These are phyloP conservation scores for Ophion costatus DNA, from an alignment of 2,888 invertebrate genomes.

Conservation along the genomic window DNA sequence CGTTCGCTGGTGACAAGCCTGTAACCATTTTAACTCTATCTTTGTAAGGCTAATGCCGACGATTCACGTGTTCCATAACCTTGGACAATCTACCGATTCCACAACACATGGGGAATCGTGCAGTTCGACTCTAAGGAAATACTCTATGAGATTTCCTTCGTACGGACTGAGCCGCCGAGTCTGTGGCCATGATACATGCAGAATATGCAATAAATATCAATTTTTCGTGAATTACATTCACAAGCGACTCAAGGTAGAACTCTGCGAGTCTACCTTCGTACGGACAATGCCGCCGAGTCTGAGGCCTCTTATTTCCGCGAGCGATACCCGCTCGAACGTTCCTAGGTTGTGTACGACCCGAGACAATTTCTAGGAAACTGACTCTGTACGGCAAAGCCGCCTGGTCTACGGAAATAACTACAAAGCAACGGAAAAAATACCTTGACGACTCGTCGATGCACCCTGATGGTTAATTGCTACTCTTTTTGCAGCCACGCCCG, in stretches of 20 bases:
- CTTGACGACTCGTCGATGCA: slow-evolving; percentile 45
- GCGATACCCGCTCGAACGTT: slow-evolving; percentile 49
- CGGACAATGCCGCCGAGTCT: slow-evolving; percentile 53
- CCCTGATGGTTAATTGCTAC: neutral
- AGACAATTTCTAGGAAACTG: slow-evolving; percentile 40
- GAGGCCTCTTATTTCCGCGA: slow-evolving; percentile 41
- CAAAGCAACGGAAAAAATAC: slow-evolving; percentile 30
- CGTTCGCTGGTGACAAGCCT: slow-evolving; percentile 50
- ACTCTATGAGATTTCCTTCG: slow-evolving; percentile 41
- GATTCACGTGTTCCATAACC: slow-evolving; percentile 19
- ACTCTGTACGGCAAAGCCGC: slow-evolving; percentile 53
- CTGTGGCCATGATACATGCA: slow-evolving; percentile 32
- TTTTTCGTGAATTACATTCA: slow-evolving; percentile 22
- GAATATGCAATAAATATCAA: slow-evolving; percentile 19
- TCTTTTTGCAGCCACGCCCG: slow-evolving; percentile 22
- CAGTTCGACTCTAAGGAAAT: slow-evolving; percentile 40
- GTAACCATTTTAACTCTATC: slow-evolving; percentile 26
- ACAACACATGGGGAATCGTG: slow-evolving; percentile 8
- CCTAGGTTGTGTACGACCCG: slow-evolving; percentile 41
- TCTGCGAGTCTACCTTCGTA: slow-evolving; percentile 50
- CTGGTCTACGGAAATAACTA: slow-evolving; percentile 53
- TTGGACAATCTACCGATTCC: slow-evolving; percentile 13
- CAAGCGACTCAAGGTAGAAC: slow-evolving; percentile 43
- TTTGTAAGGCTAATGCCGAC: slow-evolving; percentile 15
- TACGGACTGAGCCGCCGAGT: slow-evolving; percentile 38